Percentiles rank a stretch among this genome's conserved stretches.
Conservation (phyloP, 37 sponge, comb jelly and placozoan genomes). For the Beroe forskalii region DNA sequence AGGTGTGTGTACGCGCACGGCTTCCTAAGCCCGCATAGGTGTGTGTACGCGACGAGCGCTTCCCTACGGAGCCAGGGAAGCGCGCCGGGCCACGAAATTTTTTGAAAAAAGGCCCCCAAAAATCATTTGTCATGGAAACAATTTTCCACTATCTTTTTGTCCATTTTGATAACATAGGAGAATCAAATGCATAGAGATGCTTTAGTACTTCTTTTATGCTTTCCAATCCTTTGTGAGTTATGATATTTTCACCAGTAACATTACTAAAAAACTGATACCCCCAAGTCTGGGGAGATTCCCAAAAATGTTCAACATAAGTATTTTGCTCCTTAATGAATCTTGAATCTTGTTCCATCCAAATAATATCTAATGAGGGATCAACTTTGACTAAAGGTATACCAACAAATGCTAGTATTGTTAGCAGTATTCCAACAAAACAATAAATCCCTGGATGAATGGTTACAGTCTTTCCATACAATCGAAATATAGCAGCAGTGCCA, state of each 20-base stretch:
- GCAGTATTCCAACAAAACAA: constrained; percentile 33
- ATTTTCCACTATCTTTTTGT: constrained; percentile 1
- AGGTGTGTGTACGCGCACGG: too few species aligned
- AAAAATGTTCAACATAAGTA: constrained; percentile 26
- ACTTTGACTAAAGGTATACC: constrained; percentile 41
- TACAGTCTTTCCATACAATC: constrained; percentile 19
- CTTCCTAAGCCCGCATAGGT: too few species aligned
- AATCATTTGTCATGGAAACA: neutral
- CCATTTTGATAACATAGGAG: constrained; percentile 41
- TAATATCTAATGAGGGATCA: constrained; percentile 24
- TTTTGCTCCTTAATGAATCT: constrained; percentile 33
- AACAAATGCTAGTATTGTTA: constrained; percentile 9
- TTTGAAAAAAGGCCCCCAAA: too few species aligned
- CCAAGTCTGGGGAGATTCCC: neutral
- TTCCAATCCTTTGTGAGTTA: neutral
- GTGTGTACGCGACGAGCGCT: too few species aligned
- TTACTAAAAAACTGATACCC: constrained; percentile 7
- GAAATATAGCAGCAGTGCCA: constrained; percentile 45
- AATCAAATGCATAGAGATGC: constrained; percentile 60
- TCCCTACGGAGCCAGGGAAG: too few species aligned
- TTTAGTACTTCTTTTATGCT: constrained; percentile 1
- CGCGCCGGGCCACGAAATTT: too few species aligned
- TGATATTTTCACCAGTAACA: neutral
- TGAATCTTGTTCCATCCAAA: constrained; percentile 55
- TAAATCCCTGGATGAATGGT: constrained; percentile 54